These are phyloP conservation scores for Zenarchopterus dispar DNA, from an alignment of 2,797 vertebrate genomes.

Conservation along the genomic window DNA sequence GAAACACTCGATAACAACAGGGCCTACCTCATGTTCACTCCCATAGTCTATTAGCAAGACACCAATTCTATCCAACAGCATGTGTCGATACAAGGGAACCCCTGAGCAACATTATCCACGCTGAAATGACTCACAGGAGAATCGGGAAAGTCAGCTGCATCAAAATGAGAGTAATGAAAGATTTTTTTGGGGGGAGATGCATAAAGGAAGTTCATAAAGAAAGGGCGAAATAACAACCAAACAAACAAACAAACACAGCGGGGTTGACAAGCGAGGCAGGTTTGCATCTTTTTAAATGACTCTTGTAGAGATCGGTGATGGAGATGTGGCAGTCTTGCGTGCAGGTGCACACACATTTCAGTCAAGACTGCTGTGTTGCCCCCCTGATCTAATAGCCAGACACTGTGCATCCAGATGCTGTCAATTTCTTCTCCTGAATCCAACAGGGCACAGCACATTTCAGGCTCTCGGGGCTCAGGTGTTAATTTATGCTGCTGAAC, in stretches of 20 bases:
- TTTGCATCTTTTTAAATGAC: background rate
- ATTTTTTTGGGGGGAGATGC: slow-evolving; percentile 19
- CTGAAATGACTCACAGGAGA: slow-evolving; percentile 64
- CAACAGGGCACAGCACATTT: slow-evolving; percentile 39
- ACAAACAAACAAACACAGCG: slow-evolving; percentile 50
- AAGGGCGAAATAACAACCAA: slow-evolving; percentile 47
- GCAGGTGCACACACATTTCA: slow-evolving; percentile 18
- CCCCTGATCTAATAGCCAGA: slow-evolving; percentile 61
- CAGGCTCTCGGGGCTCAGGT: slow-evolving; percentile 70
- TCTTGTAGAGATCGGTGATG: slow-evolving; percentile 14
- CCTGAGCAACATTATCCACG: slow-evolving; percentile 78
- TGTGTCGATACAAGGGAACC: slow-evolving; percentile 66
- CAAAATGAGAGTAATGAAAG: slow-evolving; percentile 57
- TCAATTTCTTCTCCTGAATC: slow-evolving; percentile 34
- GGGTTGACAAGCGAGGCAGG: slow-evolving; percentile 17
- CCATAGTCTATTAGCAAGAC: slow-evolving; percentile 77
- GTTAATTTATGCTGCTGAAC: slow-evolving; percentile 77
- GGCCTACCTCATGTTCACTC: slow-evolving; percentile 73
- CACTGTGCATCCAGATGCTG: slow-evolving; percentile 73
- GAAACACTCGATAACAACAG: slow-evolving; percentile 79
- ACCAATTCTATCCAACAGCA: slow-evolving; percentile 69
- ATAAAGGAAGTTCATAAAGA: slow-evolving; percentile 54
- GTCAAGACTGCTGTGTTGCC: slow-evolving; percentile 24
- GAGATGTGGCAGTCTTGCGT: background rate
- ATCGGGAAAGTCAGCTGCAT: slow-evolving; percentile 35